phyloP scores from a whole-genome alignment of 2,113 vertebrate species.

The Synodontis membranacea region DNA sequence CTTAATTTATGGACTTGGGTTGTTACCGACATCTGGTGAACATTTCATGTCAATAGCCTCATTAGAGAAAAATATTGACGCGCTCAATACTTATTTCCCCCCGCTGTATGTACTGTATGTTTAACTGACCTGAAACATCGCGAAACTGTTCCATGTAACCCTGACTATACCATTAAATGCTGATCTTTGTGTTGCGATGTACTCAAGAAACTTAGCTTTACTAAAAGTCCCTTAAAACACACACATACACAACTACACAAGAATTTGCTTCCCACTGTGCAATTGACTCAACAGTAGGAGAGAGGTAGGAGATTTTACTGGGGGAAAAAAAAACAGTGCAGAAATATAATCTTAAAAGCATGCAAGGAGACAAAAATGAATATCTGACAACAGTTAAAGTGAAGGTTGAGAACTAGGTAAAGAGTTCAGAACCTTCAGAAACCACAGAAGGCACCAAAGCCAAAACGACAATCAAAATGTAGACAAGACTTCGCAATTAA shows the following conservation, averaged over 20 bases:
- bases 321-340: background rate
- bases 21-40: too few species aligned
- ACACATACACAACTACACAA: background rate
- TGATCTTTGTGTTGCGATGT: background rate
- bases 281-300: background rate
- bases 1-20: too few species aligned
- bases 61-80: too few species aligned
- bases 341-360: background rate
- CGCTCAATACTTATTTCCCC: too few species aligned
- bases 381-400: background rate
- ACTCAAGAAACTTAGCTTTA: background rate
- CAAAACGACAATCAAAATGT: background rate
- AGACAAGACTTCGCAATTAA: background rate
- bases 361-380: background rate
- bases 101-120: too few species aligned
- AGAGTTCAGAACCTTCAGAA: background rate
- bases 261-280: background rate
- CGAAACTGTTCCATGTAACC: background rate
- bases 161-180: background rate
- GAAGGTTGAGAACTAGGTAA: background rate
- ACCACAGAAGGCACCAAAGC: background rate
- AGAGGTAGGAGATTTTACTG: too few species aligned
- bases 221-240: background rate
- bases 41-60: too few species aligned
- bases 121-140: background rate